Percentiles rank a stretch among this genome's conserved stretches.
These are phyloP conservation scores for Xestoiulus laeticollis DNA, from an alignment of 2,888 invertebrate genomes.

Conservation along the genomic window DNA sequence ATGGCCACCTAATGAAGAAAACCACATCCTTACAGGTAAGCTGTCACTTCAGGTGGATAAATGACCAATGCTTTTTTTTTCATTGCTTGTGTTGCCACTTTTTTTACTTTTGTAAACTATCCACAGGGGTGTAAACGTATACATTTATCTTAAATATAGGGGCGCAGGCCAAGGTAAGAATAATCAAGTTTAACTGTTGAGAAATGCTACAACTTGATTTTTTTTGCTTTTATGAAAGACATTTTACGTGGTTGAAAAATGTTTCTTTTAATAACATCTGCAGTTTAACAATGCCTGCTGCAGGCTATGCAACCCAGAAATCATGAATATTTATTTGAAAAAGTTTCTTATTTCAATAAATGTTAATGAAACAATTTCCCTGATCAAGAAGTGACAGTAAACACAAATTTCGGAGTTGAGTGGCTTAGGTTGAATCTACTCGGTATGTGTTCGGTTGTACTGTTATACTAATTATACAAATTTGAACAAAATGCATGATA, in stretches of 20 bases:
- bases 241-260: neutral
- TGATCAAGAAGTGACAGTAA: too few relatives aligned
- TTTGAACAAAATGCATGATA: too few relatives aligned
- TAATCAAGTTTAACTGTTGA: neutral
- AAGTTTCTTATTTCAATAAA: conserved; percentile 15
- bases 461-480: too few relatives aligned
- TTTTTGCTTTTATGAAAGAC: neutral
- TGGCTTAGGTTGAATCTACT: too few relatives aligned
- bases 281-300: neutral
- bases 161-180: conserved; percentile 15
- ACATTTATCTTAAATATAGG: conserved; percentile 7
- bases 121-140: conserved; percentile 36
- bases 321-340: conserved; percentile 20
- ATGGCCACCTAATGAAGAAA: conserved; percentile 28
- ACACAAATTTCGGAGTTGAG: too few relatives aligned
- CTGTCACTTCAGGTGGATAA: conserved; percentile 32
- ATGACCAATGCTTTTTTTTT: conserved; percentile 16
- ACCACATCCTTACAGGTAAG: conserved; percentile 3
- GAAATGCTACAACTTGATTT: neutral
- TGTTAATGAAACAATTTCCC: neutral
- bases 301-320: neutral
- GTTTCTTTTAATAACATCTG: neutral
- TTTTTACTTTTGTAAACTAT: conserved; percentile 18
- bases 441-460: too few relatives aligned
- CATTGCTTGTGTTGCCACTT: conserved; percentile 21